Conservation (phyloP, 30 jellyfish, hydroid and myxozoan genomes). For the Turritopsis rubra region DNA sequence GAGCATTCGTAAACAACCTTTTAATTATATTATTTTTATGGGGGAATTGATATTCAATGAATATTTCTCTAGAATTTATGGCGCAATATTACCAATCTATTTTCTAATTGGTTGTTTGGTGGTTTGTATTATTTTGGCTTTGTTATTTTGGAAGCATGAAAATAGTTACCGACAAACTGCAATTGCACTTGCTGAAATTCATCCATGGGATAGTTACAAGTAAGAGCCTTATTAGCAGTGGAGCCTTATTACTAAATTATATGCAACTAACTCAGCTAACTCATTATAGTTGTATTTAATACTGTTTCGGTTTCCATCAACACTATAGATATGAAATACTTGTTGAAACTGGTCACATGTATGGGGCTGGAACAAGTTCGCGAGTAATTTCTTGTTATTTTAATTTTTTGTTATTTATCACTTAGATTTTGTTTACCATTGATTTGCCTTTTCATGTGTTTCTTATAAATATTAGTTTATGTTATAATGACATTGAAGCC, state of each 20-base stretch:
- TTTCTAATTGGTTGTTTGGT: background rate
- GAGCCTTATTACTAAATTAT: background rate
- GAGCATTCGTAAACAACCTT: too few species aligned
- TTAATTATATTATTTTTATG: background rate
- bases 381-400: slow-evolving; percentile 6
- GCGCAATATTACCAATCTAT: background rate
- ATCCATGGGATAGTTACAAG: slow-evolving; percentile 14
- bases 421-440: background rate
- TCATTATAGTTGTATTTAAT: background rate
- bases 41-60: background rate
- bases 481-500: background rate
- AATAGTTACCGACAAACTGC: background rate
- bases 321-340: slow-evolving; percentile 11
- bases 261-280: background rate
- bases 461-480: background rate
- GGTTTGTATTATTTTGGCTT: background rate
- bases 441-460: background rate
- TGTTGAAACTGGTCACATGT: slow-evolving; percentile 34
- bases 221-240: background rate
- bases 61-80: background rate
- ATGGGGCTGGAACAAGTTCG: slow-evolving; percentile 38
- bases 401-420: background rate
- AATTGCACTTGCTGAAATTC: slow-evolving; percentile 6
- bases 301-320: background rate
- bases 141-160: background rate